Conservation (phyloP, 2,888 invertebrate genomes). For the Archips xylosteana region DNA sequence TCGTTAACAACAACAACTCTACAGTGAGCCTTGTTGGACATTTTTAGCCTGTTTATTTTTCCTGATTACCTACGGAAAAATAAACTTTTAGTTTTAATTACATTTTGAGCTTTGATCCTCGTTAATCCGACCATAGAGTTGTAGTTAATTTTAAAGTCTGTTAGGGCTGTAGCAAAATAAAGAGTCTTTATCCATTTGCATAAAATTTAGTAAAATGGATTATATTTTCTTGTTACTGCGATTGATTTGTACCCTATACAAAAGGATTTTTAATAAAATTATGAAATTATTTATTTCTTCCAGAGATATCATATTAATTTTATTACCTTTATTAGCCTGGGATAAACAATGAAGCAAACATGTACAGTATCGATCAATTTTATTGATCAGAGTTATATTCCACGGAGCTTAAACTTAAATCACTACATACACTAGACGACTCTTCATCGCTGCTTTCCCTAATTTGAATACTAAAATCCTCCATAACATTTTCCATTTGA, state of each 20-base stretch:
- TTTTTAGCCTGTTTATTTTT: slow-evolving; percentile 24
- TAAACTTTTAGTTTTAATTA: slow-evolving; percentile 27
- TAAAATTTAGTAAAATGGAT: background rate
- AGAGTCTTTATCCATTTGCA: too few species aligned
- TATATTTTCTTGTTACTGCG: too few species aligned
- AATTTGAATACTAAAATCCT: slow-evolving; percentile 21
- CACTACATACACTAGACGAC: slow-evolving; percentile 17
- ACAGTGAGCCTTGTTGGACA: background rate
- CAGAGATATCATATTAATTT: too few species aligned
- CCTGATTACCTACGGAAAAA: slow-evolving; percentile 9
- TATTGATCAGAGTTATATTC: slow-evolving; percentile 13
- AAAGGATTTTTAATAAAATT: background rate
- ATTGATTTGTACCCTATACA: too few species aligned
- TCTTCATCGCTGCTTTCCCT: slow-evolving; percentile 12
- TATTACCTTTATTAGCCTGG: background rate
- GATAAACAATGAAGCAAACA: background rate
- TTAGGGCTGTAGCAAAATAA: background rate
- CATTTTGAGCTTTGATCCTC: slow-evolving; percentile 16
- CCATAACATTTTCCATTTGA: slow-evolving; percentile 25
- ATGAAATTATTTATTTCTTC: too few species aligned
- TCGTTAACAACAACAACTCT: slow-evolving; percentile 13
- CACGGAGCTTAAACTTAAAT: slow-evolving; percentile 15
- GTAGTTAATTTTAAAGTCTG: slow-evolving; percentile 4
- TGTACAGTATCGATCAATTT: background rate
- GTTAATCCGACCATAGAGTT: background rate